Evolutionary conservation across 2,888 invertebrate genomes (phyloP).

Genomic region (Dascillus cervinus): DNA sequence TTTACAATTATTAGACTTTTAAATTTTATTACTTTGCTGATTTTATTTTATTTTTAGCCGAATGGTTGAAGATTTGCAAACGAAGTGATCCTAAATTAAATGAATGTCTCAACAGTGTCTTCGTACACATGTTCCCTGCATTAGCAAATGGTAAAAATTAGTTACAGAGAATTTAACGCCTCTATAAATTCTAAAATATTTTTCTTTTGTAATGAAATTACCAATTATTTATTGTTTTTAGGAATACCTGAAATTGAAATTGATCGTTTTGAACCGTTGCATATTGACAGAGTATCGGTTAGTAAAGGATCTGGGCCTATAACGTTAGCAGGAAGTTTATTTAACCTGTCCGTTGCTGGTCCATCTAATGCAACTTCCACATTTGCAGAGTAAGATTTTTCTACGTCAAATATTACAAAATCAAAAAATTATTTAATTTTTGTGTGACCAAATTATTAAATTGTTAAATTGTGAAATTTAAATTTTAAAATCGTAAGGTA

Average conservation of each 20-base stretch:
- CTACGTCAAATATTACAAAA: neutral
- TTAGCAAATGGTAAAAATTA: conserved; percentile 49
- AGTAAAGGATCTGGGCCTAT: conserved; percentile 51
- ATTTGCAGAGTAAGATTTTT: conserved; percentile 36
- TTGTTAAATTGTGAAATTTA: no score
- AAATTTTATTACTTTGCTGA: neutral
- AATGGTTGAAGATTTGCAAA: neutral
- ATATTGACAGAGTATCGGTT: conserved; percentile 47
- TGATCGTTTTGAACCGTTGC: conserved; percentile 50
- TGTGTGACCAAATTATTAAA: no score
- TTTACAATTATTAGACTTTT: no score
- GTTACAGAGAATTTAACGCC: neutral
- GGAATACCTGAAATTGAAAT: conserved; percentile 52
- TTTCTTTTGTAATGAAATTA: neutral
- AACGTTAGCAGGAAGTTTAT: conserved; percentile 48
- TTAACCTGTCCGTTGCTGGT: conserved; percentile 47
- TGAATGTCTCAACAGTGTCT: conserved; percentile 26
- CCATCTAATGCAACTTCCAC: conserved; percentile 50
- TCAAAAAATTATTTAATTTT: conserved; percentile 1
- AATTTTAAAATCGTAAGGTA: no score
- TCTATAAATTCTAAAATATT: neutral
- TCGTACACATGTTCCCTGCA: conserved; percentile 49
- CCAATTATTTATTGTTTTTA: conserved; percentile 20
- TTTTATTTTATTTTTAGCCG: neutral
- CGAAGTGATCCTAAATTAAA: neutral